Percentiles rank a stretch among this genome's conserved stretches.
Evolutionary conservation across 2,888 invertebrate genomes (phyloP).

Genomic region (Dasysyrphus albostriatus): DNA sequence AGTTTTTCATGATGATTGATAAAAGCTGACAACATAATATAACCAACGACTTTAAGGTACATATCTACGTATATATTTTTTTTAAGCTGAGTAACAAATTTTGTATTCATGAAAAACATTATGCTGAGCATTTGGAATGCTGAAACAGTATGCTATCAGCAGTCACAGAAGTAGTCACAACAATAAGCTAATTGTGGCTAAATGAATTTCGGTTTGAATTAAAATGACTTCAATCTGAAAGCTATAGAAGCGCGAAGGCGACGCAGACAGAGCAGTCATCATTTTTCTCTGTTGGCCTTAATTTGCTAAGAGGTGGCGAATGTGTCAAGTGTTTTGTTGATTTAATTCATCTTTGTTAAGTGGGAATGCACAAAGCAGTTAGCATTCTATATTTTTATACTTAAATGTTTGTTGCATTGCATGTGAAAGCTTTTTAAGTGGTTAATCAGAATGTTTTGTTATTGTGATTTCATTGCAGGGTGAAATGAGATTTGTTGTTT

Average conservation of each 20-base stretch:
- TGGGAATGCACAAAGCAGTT: constrained; percentile 54
- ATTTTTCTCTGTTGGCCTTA: constrained; percentile 30
- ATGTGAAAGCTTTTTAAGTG: constrained; percentile 50
- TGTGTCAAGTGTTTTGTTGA: constrained; percentile 72
- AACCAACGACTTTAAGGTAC: background rate
- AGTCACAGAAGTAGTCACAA: constrained; percentile 44
- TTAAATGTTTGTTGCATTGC: constrained; percentile 28
- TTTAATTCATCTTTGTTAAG: constrained; percentile 60
- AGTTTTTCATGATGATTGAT: constrained; percentile 14
- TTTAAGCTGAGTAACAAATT: background rate
- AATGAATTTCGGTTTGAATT: constrained; percentile 35
- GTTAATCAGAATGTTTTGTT: constrained; percentile 45
- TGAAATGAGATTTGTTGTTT: background rate
- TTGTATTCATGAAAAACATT: background rate
- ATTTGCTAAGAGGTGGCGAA: constrained; percentile 51
- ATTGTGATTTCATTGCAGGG: constrained; percentile 28
- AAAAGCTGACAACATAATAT: constrained; percentile 3
- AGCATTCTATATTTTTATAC: constrained; percentile 16
- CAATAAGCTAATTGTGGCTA: constrained; percentile 62
- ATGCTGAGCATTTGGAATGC: constrained; percentile 23
- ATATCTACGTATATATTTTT: background rate
- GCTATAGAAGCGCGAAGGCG: background rate
- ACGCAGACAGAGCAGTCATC: background rate
- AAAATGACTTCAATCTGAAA: constrained; percentile 34
- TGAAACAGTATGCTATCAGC: constrained; percentile 2